phyloP scores from a whole-genome alignment of 2,888 invertebrate genomes.

The Rapana venosa region DNA sequence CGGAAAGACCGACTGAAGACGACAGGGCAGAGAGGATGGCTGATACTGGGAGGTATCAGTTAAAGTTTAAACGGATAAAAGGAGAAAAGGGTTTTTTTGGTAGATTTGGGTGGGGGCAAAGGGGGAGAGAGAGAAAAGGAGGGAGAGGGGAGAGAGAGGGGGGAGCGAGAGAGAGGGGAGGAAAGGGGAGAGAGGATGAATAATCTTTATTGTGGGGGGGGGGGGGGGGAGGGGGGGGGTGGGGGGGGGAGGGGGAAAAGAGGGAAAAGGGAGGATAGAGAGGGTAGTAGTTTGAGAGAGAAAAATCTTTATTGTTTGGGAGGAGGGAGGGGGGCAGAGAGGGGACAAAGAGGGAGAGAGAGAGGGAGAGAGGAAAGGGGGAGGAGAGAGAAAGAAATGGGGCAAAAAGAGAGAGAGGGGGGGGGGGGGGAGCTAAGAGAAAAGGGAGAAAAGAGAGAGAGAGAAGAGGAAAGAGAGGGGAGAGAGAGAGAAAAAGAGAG shows the following conservation, averaged over 20 bases:
- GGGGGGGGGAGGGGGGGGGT: not conserved
- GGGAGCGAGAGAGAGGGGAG: no score
- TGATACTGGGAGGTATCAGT: no score
- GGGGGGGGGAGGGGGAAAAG: not conserved
- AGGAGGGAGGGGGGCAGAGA: not conserved
- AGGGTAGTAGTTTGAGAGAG: not conserved
- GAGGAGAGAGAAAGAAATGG: not conserved
- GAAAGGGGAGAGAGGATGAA: no score
- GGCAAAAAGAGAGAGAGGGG: not conserved
- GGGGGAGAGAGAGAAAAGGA: no score
- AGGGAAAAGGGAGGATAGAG: not conserved
- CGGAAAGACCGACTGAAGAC: no score
- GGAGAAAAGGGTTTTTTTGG: no score
- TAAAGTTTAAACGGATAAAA: no score
- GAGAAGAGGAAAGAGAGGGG: not conserved
- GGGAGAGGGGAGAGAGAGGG: no score
- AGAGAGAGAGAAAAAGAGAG: not conserved
- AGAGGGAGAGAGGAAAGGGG: not conserved
- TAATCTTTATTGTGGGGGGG: no score
- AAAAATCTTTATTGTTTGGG: no score
- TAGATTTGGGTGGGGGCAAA: no score
- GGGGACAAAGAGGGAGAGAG: not conserved
- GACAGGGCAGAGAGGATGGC: no score
- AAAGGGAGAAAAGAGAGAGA: not conserved
- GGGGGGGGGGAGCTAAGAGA: not conserved